phyloP scores from a whole-genome alignment of 2,797 vertebrate species.

The Calcarius lapponicus region DNA sequence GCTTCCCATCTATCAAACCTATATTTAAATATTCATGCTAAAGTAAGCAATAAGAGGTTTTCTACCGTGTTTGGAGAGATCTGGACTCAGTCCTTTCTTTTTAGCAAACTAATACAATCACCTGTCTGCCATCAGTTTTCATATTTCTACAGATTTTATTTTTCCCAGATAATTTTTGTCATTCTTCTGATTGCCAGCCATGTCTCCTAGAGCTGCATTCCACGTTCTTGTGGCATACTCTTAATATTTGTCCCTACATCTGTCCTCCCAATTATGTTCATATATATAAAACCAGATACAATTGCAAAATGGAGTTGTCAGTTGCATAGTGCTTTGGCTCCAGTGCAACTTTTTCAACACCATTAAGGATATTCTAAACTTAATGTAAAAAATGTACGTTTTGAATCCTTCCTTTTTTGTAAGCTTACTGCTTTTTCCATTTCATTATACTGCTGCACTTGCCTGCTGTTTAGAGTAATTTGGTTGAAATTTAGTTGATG shows the following conservation, averaged over 20 bases:
- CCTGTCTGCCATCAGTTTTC: background rate
- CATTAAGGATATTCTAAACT: background rate
- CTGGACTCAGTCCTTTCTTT: background rate
- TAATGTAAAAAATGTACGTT: background rate
- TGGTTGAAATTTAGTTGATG: background rate
- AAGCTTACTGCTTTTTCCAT: background rate
- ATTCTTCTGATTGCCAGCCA: accelerated
- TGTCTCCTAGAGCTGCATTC: background rate
- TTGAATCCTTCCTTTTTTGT: background rate
- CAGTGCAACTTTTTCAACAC: background rate
- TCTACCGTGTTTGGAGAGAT: background rate
- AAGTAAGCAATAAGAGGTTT: background rate
- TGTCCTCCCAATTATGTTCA: background rate
- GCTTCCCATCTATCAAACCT: background rate
- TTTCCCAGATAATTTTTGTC: background rate
- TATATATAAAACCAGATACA: background rate
- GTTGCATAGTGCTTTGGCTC: background rate
- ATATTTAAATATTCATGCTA: background rate
- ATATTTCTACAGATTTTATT: background rate
- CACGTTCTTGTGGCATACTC: background rate
- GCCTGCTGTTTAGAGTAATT: background rate
- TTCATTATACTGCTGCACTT: background rate
- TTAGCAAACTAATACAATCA: background rate
- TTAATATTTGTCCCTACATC: background rate
- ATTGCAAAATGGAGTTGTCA: background rate